Evolutionary conservation across 2,113 vertebrate genomes (phyloP), one percentile per base, ranked within the genome.

Genomic region (Prunella himalayana): DNA sequence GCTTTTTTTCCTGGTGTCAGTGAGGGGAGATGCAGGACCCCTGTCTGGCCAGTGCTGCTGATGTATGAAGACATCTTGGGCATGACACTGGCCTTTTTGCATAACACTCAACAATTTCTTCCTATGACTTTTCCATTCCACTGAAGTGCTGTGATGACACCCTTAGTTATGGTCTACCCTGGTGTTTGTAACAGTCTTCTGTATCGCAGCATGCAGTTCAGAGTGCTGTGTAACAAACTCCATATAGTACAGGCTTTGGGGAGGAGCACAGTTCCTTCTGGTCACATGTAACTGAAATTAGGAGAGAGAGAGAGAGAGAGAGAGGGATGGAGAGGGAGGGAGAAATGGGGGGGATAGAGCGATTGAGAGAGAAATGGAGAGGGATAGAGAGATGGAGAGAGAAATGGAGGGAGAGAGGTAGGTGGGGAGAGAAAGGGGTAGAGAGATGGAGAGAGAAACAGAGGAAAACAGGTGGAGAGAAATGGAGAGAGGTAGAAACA

Each of bases 211-310:
- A 39, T 15, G 37, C 24, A 31, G 41, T 15, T 65, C 11, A 2
- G 15, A 31, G 44, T 30, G 45, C 65, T 8, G 1, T 50, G 4
- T 18, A 41, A n/a, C 22, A 35, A 12, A 10, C 18, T 44, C 28
- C 24, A 30, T 15, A 0, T 8, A 9, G 16, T 15, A 4, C 41
- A 2, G 41, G 69, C 50, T 45, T 57, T 56, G 28, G 31, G 47
- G 42, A 82, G 54, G 22, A 66, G 11, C 15, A 53, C 45, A 21
- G 7, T 50, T 87, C 53, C 21, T 73, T 35, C n/a, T 81, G 64
- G n/a, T 39, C 18, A n/a, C 0, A 0, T 23, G 13, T n/a, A 45
- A 57, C 35, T 76, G 53, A 19, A 82, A 82, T 39, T 7, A 6
- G 31, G 42, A 56, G 42, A 61, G 47, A 18, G 51, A 31, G 30